phyloP scores from a whole-genome alignment of 2,113 vertebrate species.

The Tinamus guttatus region DNA sequence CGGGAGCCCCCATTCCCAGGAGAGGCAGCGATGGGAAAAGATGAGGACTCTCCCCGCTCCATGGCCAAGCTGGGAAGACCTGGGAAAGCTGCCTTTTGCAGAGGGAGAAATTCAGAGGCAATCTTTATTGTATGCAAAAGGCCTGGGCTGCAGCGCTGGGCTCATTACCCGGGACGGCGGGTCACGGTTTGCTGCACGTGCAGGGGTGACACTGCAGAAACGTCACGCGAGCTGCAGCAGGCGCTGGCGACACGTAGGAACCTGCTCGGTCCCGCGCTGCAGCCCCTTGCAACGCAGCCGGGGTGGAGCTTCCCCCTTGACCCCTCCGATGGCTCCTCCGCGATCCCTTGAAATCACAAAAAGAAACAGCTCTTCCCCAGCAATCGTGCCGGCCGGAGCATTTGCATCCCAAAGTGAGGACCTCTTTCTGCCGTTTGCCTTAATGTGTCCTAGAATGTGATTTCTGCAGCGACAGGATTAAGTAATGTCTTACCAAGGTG shows the following conservation, averaged over 20 bases:
- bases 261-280: too few species aligned
- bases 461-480: background rate
- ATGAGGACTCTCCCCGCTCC: background rate
- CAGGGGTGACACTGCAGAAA: slow-evolving; percentile 34
- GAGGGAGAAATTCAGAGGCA: background rate
- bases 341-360: slow-evolving; percentile 27
- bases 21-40: background rate
- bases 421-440: background rate
- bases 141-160: background rate
- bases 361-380: background rate
- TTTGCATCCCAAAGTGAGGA: background rate
- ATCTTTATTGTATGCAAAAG: background rate
- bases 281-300: background rate
- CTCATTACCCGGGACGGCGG: slow-evolving; percentile 18
- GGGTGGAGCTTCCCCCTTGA: slow-evolving; percentile 68
- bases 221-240: slow-evolving; percentile 20
- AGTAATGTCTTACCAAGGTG: background rate
- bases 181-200: background rate
- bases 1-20: background rate
- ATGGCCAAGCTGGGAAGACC: background rate
- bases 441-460: background rate
- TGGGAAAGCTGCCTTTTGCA: background rate
- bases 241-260: too few species aligned
- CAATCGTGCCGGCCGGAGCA: background rate
- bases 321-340: slow-evolving; percentile 59